Evolutionary conservation across 2,113 vertebrate species (phyloP).

Genomic region (Egretta garzetta): DNA sequence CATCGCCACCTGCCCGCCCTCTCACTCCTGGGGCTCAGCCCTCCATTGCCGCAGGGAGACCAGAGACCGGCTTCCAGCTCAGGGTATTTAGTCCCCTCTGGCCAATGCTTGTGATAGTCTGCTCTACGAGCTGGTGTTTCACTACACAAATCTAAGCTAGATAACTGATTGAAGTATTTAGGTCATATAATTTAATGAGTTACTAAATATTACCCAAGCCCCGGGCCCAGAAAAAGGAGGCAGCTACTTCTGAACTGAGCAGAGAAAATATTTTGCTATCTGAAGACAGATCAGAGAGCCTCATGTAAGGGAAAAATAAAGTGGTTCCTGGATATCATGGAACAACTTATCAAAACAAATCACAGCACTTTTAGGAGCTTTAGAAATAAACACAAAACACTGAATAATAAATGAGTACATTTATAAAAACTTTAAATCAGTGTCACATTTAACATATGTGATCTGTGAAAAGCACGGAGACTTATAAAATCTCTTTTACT

Average conservation of each 20-base stretch:
- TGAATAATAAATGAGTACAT: background rate
- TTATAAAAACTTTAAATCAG: background rate
- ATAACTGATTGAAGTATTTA: background rate
- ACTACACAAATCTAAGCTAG: background rate
- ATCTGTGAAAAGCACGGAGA: background rate
- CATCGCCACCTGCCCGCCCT: too few species aligned
- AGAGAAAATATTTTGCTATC: background rate
- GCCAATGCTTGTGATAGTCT: background rate
- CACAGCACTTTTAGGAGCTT: background rate
- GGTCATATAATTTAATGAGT: background rate
- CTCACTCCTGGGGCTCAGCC: background rate
- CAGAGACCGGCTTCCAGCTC: fast-evolving
- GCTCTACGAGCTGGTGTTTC: background rate
- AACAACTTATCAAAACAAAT: background rate
- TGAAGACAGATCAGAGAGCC: background rate
- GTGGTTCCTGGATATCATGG: background rate
- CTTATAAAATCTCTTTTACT: background rate
- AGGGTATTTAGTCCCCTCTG: background rate
- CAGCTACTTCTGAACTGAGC: background rate
- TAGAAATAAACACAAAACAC: background rate
- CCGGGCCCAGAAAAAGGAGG: background rate
- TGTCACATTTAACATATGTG: background rate
- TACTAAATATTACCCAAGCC: background rate
- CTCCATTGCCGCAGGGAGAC: background rate
- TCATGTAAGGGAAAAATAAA: background rate